Conservation (phyloP, 2,113 vertebrate species). For the Phrynosoma blainvillii region DNA sequence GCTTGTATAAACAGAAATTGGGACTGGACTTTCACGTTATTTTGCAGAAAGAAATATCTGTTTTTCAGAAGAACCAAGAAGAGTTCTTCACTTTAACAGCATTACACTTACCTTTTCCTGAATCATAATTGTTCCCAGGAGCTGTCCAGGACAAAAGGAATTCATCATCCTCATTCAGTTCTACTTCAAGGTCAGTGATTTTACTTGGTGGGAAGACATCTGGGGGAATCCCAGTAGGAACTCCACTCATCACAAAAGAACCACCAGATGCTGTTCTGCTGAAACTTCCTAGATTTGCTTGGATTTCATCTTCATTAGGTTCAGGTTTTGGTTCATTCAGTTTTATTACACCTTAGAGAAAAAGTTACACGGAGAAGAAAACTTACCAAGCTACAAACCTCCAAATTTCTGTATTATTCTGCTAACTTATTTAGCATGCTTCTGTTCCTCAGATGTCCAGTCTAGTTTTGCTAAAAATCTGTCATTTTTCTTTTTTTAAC, state of each 20-base stretch:
- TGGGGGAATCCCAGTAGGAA: neutral
- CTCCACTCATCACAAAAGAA: conserved; percentile 56
- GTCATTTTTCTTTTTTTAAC: too few relatives aligned
- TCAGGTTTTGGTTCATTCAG: conserved; percentile 70
- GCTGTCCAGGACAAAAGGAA: conserved; percentile 77
- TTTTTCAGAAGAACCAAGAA: neutral
- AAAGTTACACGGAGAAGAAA: neutral
- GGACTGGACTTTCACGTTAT: neutral
- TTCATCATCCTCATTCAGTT: conserved; percentile 26
- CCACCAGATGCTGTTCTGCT: conserved; percentile 66
- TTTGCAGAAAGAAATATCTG: neutral
- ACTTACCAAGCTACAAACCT: neutral
- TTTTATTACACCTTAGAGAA: conserved; percentile 57
- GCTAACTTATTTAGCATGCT: too few relatives aligned
- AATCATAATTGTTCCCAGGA: conserved; percentile 72
- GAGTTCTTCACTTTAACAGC: neutral
- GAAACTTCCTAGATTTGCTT: conserved; percentile 66
- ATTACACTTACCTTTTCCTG: conserved; percentile 68
- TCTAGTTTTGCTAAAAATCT: too few relatives aligned
- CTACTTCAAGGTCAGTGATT: conserved; percentile 73
- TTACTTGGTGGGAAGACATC: conserved; percentile 61
- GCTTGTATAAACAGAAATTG: neutral
- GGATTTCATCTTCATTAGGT: conserved; percentile 43
- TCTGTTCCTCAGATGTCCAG: too few relatives aligned
- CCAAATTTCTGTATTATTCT: neutral